Percentiles rank a stretch among this genome's conserved stretches.
Conservation (phyloP, 2,113 vertebrate genomes). For the Numida meleagris region DNA sequence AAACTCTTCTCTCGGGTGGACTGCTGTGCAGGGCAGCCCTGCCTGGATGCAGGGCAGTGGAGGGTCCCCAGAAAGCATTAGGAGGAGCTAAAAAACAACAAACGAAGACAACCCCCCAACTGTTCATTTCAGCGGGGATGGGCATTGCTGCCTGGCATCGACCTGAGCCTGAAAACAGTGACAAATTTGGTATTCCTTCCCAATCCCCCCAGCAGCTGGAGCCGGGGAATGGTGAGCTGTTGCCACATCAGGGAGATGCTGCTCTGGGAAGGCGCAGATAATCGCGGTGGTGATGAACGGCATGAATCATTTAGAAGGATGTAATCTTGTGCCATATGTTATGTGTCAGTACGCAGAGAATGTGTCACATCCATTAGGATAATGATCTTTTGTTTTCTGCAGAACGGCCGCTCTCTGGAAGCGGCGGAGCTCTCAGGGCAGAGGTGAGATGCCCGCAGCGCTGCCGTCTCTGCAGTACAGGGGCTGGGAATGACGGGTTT, state of each 20-base stretch:
- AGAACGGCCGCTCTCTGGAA: not conserved
- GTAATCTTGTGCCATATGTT: conserved; percentile 23
- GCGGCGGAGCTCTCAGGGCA: not conserved
- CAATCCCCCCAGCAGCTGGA: not conserved
- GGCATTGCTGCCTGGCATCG: not conserved
- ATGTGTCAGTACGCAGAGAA: conserved; percentile 16
- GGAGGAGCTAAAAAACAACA: not conserved
- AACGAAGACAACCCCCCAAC: not conserved
- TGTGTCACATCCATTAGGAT: conserved; percentile 15
- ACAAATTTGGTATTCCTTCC: not conserved
- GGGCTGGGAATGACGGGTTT: not conserved
- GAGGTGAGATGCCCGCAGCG: not conserved
- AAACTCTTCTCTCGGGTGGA: not conserved
- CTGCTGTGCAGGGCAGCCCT: not conserved
- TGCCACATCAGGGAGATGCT: not conserved
- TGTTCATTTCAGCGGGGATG: not conserved
- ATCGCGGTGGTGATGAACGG: not conserved
- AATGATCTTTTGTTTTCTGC: not conserved
- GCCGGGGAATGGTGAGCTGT: not conserved
- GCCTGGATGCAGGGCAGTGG: not conserved
- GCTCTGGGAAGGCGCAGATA: not conserved
- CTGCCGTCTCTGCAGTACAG: rapidly evolving
- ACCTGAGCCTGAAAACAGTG: not conserved
- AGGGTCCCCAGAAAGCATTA: not conserved
- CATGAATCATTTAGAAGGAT: conserved; percentile 48